Evolutionary conservation across 1,140 invertebrate genomes (phyloP).

Genomic region (Drosophila simulans): DNA sequence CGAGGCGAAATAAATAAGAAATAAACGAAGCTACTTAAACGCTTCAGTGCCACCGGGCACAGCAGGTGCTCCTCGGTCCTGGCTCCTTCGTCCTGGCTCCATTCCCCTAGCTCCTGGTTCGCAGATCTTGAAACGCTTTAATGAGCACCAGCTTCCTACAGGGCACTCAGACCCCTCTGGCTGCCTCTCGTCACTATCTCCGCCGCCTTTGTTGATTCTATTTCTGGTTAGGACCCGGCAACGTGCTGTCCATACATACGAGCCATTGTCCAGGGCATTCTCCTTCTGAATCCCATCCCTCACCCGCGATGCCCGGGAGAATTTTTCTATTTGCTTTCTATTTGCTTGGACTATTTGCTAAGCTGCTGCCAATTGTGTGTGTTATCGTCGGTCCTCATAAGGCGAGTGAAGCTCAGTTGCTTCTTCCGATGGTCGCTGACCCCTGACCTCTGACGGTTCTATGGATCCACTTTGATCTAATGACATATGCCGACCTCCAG

Average conservation of each 20-base stretch:
- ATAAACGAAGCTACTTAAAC: constrained; percentile 64
- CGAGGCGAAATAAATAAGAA: constrained; percentile 51
- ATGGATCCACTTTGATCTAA: constrained; percentile 30
- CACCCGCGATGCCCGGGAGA: not conserved
- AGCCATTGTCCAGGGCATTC: constrained; percentile 25
- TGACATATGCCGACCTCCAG: constrained; percentile 41
- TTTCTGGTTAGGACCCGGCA: constrained; percentile 20
- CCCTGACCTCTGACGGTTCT: constrained; percentile 43
- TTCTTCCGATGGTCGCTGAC: not conserved
- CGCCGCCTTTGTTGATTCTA: constrained; percentile 29
- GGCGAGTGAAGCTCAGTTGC: constrained; percentile 2
- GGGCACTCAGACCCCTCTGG: not conserved
- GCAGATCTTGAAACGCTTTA: constrained; percentile 39
- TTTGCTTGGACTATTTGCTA: constrained; percentile 60
- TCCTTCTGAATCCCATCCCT: not conserved
- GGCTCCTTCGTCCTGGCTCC: constrained; percentile 14
- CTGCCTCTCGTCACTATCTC: constrained; percentile 6
- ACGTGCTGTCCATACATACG: constrained; percentile 37
- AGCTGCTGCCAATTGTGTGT: constrained; percentile 54
- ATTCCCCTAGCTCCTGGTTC: not conserved
- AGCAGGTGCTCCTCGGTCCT: constrained; percentile 32
- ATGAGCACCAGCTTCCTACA: constrained; percentile 40
- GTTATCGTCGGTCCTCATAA: constrained; percentile 18
- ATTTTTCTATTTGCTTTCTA: constrained; percentile 47
- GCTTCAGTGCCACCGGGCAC: constrained; percentile 53